phyloP scores from a whole-genome alignment of 2,888 invertebrate species.

The Xestia rhomboidea region DNA sequence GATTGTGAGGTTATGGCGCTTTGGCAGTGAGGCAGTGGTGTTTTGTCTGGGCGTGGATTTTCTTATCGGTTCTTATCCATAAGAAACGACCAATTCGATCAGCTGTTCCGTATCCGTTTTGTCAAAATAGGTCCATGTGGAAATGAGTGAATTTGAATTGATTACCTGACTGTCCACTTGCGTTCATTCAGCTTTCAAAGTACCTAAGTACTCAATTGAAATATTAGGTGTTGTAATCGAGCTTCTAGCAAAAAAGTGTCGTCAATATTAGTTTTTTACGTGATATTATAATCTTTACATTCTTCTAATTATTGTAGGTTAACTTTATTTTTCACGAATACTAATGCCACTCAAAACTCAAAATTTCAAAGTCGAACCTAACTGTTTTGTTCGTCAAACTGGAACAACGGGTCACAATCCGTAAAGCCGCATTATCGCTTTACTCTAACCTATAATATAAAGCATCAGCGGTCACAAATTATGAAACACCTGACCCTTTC shows the following conservation, averaged over 20 bases:
- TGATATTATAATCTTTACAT: not conserved
- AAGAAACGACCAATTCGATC: not conserved
- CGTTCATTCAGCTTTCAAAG: not conserved
- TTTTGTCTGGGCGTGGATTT: not conserved
- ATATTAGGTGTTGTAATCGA: not conserved
- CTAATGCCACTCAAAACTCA: not conserved
- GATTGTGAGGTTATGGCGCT: not conserved
- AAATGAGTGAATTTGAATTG: not conserved
- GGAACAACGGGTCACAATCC: slow-evolving; percentile 3
- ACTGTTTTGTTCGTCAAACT: not conserved
- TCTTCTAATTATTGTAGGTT: not conserved
- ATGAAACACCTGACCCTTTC: slow-evolving; percentile 58
- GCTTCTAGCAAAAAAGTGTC: not conserved
- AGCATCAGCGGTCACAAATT: slow-evolving; percentile 46
- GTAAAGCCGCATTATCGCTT: slow-evolving; percentile 32
- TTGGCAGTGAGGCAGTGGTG: not conserved
- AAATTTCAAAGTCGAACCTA: not conserved
- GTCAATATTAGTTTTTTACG: not conserved
- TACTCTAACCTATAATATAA: slow-evolving; percentile 44
- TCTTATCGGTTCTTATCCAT: not conserved
- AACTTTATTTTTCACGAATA: not conserved
- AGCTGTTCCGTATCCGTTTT: not conserved
- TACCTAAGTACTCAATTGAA: not conserved
- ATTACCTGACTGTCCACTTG: not conserved
- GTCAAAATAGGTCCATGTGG: not conserved